A percentile compares a stretch with the other conserved stretches of the same genome.
Conservation (phyloP, 53 echinoderm and acorn worm genomes). For the Luidia sarsii region DNA sequence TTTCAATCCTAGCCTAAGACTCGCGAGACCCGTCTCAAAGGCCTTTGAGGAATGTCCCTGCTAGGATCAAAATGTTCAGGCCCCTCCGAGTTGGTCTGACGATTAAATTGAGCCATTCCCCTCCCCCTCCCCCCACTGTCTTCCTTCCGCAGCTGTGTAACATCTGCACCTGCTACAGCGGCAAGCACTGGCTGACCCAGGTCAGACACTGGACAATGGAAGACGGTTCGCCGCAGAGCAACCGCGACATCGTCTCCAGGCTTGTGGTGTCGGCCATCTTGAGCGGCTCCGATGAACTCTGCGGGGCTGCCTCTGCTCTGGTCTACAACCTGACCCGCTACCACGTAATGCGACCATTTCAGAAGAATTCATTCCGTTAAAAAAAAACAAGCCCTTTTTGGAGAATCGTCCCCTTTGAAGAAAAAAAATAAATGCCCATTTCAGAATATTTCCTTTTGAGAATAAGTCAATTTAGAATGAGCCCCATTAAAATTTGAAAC, state of each 20-base stretch:
- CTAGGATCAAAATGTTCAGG: too few species aligned
- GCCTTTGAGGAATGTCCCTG: too few species aligned
- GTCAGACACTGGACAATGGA: conserved; percentile 68
- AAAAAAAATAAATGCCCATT: too few species aligned
- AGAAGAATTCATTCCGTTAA: too few species aligned
- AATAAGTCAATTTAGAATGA: too few species aligned
- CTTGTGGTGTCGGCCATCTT: conserved; percentile 65
- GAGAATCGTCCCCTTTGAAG: too few species aligned
- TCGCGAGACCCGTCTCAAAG: too few species aligned
- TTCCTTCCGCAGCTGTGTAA: conserved; percentile 73
- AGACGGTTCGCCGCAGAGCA: conserved; percentile 59
- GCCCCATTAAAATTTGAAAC: too few species aligned
- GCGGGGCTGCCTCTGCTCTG: conserved; percentile 64
- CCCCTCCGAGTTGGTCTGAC: too few species aligned
- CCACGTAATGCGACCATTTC: conserved; percentile 63
- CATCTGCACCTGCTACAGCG: conserved; percentile 75
- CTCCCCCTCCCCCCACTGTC: not conserved
- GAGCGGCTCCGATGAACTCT: conserved; percentile 69
- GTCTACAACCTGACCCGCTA: conserved; percentile 81
- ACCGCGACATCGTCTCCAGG: conserved; percentile 61
- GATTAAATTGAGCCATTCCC: too few species aligned
- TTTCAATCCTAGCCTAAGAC: not conserved
- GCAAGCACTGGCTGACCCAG: conserved; percentile 80
- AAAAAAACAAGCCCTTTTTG: too few species aligned
- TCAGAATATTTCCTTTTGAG: too few species aligned